Conservation (phyloP, 2,888 invertebrate species). For the Cataglyphis altisquamis region DNA sequence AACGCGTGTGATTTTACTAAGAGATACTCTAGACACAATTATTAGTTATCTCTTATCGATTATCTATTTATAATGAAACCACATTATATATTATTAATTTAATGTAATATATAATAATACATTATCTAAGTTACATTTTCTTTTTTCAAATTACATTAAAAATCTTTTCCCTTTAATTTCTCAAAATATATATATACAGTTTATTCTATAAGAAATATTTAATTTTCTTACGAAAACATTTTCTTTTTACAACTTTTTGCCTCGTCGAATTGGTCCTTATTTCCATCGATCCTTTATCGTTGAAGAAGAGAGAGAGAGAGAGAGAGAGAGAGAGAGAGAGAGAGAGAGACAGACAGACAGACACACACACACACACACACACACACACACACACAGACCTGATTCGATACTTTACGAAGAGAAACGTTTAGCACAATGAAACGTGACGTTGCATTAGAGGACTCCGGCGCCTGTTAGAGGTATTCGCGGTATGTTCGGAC, state of each 20-base stretch:
- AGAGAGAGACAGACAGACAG: no score
- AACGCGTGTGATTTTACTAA: background rate
- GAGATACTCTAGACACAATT: background rate
- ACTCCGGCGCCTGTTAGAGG: constrained; percentile 42
- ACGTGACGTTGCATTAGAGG: constrained; percentile 51
- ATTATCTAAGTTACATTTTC: background rate
- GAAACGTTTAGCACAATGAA: constrained; percentile 40
- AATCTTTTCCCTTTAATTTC: background rate
- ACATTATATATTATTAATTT: background rate
- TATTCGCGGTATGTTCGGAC: constrained; percentile 60
- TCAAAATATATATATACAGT: background rate
- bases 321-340: background rate
- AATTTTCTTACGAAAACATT: constrained; percentile 8
- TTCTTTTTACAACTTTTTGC: background rate
- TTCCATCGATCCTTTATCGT: constrained; percentile 4
- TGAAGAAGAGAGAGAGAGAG: background rate
- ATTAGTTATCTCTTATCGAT: background rate
- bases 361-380: no score
- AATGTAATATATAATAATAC: no score
- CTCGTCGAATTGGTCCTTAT: constrained; percentile 11
- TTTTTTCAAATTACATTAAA: background rate
- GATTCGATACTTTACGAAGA: background rate
- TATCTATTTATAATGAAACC: background rate
- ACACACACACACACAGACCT: no score
- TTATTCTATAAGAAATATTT: background rate